Conservation (phyloP, 2,888 invertebrate genomes). For the Papilio demoleus region DNA sequence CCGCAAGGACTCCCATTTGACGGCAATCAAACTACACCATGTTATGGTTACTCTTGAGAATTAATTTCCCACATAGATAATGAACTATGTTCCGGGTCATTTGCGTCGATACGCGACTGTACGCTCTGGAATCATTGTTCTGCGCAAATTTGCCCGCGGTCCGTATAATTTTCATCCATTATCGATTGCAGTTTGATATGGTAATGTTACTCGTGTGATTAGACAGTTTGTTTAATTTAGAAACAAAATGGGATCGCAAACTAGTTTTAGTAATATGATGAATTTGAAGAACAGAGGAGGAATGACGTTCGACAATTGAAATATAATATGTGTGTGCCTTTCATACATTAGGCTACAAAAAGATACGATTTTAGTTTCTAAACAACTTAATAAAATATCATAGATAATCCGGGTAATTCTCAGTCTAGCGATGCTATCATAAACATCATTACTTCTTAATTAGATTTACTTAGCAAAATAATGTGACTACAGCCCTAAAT, state of each 20-base stretch:
- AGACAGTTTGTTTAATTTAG: conserved; percentile 14
- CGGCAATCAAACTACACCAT: conserved; percentile 51
- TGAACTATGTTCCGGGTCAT: conserved; percentile 61
- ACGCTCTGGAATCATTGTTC: conserved; percentile 59
- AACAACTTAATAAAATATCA: too few species aligned
- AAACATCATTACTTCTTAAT: too few species aligned
- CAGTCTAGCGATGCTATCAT: too few species aligned
- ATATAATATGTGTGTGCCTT: too few species aligned
- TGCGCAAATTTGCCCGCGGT: conserved; percentile 59
- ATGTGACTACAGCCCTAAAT: too few species aligned
- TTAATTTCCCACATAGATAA: conserved; percentile 74
- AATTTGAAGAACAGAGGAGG: too few species aligned
- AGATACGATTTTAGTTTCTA: too few species aligned
- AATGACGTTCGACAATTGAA: too few species aligned
- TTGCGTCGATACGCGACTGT: conserved; percentile 66
- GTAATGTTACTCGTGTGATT: conserved; percentile 22
- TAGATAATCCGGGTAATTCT: too few species aligned
- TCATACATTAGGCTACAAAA: too few species aligned
- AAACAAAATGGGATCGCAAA: neutral
- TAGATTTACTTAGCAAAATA: too few species aligned
- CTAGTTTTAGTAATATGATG: neutral
- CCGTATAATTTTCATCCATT: conserved; percentile 25
- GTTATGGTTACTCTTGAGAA: conserved; percentile 60
- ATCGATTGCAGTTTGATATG: conserved; percentile 19
- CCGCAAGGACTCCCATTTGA: conserved; percentile 47